Evolutionary conservation across 1,140 invertebrate genomes (phyloP), one percentile per base, ranked within the genome.

Genomic region (Ridgeia piscesae): DNA sequence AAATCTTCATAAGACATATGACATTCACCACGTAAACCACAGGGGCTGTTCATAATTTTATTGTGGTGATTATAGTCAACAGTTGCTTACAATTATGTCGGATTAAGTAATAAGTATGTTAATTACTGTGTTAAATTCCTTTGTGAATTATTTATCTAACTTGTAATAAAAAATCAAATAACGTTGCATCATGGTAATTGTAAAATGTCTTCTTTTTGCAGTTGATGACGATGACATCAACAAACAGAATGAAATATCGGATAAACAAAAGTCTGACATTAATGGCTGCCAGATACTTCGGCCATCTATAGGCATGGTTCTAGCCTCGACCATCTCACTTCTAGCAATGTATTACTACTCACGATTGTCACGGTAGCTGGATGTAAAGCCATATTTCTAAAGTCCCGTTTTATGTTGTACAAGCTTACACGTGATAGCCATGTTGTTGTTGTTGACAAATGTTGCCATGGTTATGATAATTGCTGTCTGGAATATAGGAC

Each of bases 351-450:
- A 77, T 77, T 77, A 77, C 58, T 77, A 77, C 58, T 77, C 58
- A 77, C 17, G 8, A 77, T 77, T 77, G 58, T 77, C 58, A 77
- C 58, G 58, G 58, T 77, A 77, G 58, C 58, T 77, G 27, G 17
- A 27, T 77, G 27, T 77, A 77, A 31, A 27, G 27, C 58, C 58
- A 77, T 77, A 77, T 77, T 77, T 77, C 17, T 77, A 77, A 77
- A 77, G 58, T 77, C 58, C 17, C 58, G 27, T 77, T 77, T 77
- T 77, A 77, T 77, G 58, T 77, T 77, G 58, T 77, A 77, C 17
- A 77, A 77, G 58, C 58, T 77, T 77, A 77, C 58, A 77, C 58
- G 58, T 77, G 58, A 77, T 77, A 77, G 58, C 58, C 58, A 77
- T 77, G 58, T 77, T 77, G 58, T 77, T 77, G 58, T 4, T 77